Conservation (phyloP, 2,888 invertebrate genomes). For the Globia sparganii region DNA sequence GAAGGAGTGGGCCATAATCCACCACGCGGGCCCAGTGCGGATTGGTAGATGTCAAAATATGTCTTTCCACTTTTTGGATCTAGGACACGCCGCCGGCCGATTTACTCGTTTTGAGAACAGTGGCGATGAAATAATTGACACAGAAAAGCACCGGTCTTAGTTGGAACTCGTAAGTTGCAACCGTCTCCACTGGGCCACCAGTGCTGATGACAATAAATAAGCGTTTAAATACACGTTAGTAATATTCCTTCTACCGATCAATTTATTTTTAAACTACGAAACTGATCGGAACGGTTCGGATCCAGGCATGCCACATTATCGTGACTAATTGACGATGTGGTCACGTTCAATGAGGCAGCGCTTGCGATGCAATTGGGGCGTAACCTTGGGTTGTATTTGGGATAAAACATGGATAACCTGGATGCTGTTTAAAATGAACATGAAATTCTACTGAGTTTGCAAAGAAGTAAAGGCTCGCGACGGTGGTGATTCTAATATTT, state of each 20-base stretch:
- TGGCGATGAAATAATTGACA: no score
- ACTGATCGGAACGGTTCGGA: conserved; percentile 6
- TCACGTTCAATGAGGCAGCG: conserved; percentile 53
- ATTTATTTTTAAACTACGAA: conserved; percentile 37
- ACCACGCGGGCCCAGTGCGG: background rate
- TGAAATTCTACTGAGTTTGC: background rate
- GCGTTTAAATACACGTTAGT: background rate
- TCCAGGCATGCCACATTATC: conserved; percentile 45
- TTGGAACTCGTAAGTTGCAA: background rate
- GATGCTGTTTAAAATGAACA: background rate
- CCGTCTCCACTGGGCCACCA: no score
- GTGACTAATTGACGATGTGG: conserved; percentile 58
- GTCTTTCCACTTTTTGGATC: background rate
- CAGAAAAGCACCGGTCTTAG: background rate
- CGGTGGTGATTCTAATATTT: no score
- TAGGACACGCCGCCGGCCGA: no score
- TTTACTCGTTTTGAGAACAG: no score
- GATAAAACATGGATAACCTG: background rate
- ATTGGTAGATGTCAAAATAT: background rate
- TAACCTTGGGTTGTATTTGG: conserved; percentile 34
- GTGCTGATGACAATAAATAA: background rate
- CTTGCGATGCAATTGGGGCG: conserved; percentile 41
- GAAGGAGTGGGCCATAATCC: background rate
- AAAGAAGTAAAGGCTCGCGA: no score
- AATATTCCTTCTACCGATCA: conserved; percentile 5